Evolutionary conservation across 2,888 invertebrate species (phyloP).

Genomic region (Sphaerophoria taeniata): DNA sequence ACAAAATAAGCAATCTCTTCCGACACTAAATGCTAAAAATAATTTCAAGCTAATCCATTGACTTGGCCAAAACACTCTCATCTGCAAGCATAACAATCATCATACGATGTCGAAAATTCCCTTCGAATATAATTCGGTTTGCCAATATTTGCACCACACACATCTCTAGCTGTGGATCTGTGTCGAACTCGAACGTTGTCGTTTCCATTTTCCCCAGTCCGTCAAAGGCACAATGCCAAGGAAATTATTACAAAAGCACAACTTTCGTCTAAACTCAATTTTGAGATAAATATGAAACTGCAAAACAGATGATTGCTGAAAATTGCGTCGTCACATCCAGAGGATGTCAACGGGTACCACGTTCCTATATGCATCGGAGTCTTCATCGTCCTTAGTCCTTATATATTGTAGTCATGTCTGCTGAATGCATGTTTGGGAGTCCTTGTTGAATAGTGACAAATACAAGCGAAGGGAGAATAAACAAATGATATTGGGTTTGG

Average conservation of each 20-base stretch:
- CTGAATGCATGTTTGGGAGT: constrained; percentile 20
- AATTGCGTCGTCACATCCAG: constrained; percentile 66
- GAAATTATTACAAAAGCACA: constrained; percentile 52
- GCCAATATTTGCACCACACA: background rate
- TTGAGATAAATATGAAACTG: constrained; percentile 54
- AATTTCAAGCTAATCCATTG: too few species aligned
- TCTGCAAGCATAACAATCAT: too few species aligned
- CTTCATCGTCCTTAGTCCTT: constrained; percentile 11
- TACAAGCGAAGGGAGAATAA: background rate
- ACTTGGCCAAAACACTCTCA: too few species aligned
- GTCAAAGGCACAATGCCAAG: constrained; percentile 58
- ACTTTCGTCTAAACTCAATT: constrained; percentile 64
- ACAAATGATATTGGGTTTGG: background rate
- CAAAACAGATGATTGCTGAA: constrained; percentile 66
- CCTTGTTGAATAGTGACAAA: background rate
- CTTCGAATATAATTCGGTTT: too few species aligned
- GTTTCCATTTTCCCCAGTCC: constrained; percentile 1
- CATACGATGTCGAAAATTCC: too few species aligned
- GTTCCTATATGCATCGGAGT: constrained; percentile 1
- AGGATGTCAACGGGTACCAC: constrained; percentile 29
- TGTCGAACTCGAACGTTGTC: background rate
- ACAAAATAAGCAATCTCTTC: too few species aligned
- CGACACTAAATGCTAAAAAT: too few species aligned
- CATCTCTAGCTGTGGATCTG: background rate
- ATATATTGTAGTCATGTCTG: background rate